These are phyloP conservation scores for Euphydryas editha DNA, from an alignment of 2,888 invertebrate genomes.

Conservation along the genomic window DNA sequence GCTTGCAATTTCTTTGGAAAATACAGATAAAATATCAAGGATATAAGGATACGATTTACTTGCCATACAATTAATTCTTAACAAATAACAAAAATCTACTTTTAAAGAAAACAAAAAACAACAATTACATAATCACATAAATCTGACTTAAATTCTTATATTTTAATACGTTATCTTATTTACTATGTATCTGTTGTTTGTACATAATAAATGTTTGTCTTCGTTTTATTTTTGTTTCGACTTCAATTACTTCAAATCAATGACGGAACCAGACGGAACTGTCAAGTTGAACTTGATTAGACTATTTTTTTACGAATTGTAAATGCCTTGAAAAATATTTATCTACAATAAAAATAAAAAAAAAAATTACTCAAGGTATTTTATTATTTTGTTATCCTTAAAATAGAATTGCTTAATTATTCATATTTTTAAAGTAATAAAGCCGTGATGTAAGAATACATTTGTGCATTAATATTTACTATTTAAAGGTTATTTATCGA, in stretches of 20 bases:
- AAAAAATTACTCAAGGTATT: constrained; percentile 33
- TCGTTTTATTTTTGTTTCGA: constrained; percentile 10
- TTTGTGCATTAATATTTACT: constrained; percentile 45
- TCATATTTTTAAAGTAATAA: constrained; percentile 9
- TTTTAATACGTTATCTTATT: neutral
- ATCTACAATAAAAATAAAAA: constrained; percentile 27
- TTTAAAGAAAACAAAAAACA: neutral
- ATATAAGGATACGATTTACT: constrained; percentile 11
- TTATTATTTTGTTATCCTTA: neutral
- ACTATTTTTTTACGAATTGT: constrained; percentile 53
- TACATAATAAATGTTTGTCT: neutral
- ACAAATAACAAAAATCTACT: neutral
- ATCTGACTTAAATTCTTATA: neutral
- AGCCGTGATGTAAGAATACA: constrained; percentile 72
- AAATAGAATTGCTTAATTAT: neutral
- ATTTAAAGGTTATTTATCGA: constrained; percentile 31
- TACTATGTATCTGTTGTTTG: too few relatives aligned
- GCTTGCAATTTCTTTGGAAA: constrained; percentile 58
- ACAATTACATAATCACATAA: neutral
- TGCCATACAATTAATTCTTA: constrained; percentile 3
- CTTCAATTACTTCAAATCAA: neutral
- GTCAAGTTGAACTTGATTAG: constrained; percentile 27
- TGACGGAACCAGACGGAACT: neutral
- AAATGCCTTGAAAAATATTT: constrained; percentile 54
- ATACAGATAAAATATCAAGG: constrained; percentile 24